These are phyloP conservation scores for Erinaceus europaeus DNA, from an alignment of 2,113 vertebrate species.

Conservation along the genomic window DNA sequence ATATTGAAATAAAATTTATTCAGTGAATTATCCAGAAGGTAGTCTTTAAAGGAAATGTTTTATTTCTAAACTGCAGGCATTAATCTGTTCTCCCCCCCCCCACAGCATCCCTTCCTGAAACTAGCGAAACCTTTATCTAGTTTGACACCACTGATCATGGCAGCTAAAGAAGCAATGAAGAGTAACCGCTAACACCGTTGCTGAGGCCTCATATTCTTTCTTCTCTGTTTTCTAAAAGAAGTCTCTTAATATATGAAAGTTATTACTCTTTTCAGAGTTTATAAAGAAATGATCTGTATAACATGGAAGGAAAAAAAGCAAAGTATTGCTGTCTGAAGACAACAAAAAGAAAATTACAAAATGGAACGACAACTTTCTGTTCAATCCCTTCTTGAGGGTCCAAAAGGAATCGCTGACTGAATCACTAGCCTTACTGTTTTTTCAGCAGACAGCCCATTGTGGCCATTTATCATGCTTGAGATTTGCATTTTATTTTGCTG, in stretches of 20 bases:
- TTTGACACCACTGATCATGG: slow-evolving; percentile 97
- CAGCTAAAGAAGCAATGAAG: slow-evolving; percentile 99
- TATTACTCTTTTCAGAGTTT: slow-evolving; percentile 72
- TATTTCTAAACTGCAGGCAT: slow-evolving; percentile 8
- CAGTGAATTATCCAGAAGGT: not conserved
- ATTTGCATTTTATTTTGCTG: slow-evolving; percentile 72
- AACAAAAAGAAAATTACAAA: slow-evolving; percentile 60
- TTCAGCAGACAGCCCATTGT: slow-evolving; percentile 65
- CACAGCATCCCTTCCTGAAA: slow-evolving; percentile 99
- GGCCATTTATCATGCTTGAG: slow-evolving; percentile 71
- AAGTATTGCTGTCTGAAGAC: slow-evolving; percentile 74
- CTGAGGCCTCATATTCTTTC: slow-evolving; percentile 60
- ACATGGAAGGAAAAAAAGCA: slow-evolving; percentile 65
- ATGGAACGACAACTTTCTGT: slow-evolving; percentile 54
- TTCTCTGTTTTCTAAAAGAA: slow-evolving; percentile 79
- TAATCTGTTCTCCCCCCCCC: not conserved
- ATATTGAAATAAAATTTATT: slow-evolving; percentile 9
- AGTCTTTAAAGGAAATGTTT: not conserved
- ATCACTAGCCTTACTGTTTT: slow-evolving; percentile 70
- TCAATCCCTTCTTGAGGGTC: slow-evolving; percentile 72
- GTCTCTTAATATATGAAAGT: slow-evolving; percentile 85
- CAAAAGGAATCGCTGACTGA: slow-evolving; percentile 77
- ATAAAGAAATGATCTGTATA: slow-evolving; percentile 64
- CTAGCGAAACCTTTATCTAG: slow-evolving; percentile 98
- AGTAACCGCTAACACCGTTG: slow-evolving; percentile 90